phyloP scores from a whole-genome alignment of 2,113 vertebrate genomes.

The Macquaria ambigua region DNA sequence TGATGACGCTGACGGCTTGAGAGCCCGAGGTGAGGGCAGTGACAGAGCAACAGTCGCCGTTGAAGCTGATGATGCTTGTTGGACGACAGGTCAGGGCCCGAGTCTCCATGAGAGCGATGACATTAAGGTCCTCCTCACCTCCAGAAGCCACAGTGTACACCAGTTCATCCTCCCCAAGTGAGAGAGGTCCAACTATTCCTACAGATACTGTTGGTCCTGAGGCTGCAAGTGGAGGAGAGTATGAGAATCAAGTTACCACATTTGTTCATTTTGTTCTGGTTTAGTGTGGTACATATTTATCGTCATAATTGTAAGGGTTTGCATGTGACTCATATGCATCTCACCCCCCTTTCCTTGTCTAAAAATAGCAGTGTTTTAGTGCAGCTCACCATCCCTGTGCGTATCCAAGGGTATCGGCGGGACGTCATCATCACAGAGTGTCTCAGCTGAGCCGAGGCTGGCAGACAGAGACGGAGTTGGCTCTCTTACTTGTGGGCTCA shows the following conservation, averaged over 20 bases:
- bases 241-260: neutral
- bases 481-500: constrained; percentile 92
- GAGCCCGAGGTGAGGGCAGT: constrained; percentile 89
- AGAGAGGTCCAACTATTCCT: constrained; percentile 79
- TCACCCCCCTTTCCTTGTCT: neutral
- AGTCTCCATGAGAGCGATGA: constrained; percentile 73
- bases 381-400: constrained; percentile 86
- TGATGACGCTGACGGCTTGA: constrained; percentile 89
- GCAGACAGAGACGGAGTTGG: constrained; percentile 85
- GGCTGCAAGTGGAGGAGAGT: constrained; percentile 24
- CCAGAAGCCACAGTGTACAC: constrained; percentile 87
- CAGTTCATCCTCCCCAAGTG: constrained; percentile 90
- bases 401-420: constrained; percentile 84
- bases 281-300: neutral
- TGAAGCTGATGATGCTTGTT: constrained; percentile 94
- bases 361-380: constrained; percentile 23
- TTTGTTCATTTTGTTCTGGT: neutral
- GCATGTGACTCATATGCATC: constrained; percentile 3
- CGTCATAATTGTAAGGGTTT: neutral
- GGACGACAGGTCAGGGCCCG: constrained; percentile 89
- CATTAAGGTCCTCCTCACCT: constrained; percentile 83
- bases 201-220: constrained; percentile 64
- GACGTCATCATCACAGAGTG: constrained; percentile 80
- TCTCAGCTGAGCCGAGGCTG: constrained; percentile 86
- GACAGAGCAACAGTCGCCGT: constrained; percentile 91